Evolutionary conservation across 2,888 invertebrate genomes (phyloP), one percentile per base, ranked within the genome.

Genomic region (Cerastoderma edule): DNA sequence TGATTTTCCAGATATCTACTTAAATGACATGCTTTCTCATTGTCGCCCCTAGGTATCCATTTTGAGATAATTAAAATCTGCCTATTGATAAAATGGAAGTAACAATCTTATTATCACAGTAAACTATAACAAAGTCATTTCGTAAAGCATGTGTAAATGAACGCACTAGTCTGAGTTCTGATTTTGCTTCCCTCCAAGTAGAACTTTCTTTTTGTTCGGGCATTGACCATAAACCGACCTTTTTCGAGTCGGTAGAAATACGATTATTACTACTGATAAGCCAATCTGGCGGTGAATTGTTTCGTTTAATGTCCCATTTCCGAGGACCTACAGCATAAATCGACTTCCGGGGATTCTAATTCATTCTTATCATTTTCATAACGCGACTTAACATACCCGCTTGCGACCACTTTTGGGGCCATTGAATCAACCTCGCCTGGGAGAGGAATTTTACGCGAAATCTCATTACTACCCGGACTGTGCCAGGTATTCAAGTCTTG

Each of bases 31-130:
- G 71, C 71, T 5, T 19, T 2, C 6, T 56, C 39, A 35, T 68
- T 68, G 4, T 10, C 13, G n/a, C 19, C 28, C 16, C 56, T 33
- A 24, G 67, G 67, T 16, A 68, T 56, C 67, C 67, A 68, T 53
- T 32, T 57, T 16, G 28, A n/a, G 28, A 10, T n/a, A 6, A 68
- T 22, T 28, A 6, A n/a, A 13, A 56, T 56, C 50, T 66, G 5
- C 67, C 67, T 27, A 27, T 44, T 56, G 16, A 13, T 5, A 68
- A 35, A 16, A 68, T 33, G 10, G 56, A 56, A 8, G 39, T 22
- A 3, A 68, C 27, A 44, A 57, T 56, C 46, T 68, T 56, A 57
- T 68, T 68, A 32, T 68, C 67, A 13, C 54, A 56, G 46, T 30
- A 68, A 19, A 68, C 57, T 27, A 27, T 68, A 24, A 68, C 44